These are phyloP conservation scores for Drosophila rhopaloa DNA, from an alignment of 1,140 invertebrate genomes.

Conservation along the genomic window DNA sequence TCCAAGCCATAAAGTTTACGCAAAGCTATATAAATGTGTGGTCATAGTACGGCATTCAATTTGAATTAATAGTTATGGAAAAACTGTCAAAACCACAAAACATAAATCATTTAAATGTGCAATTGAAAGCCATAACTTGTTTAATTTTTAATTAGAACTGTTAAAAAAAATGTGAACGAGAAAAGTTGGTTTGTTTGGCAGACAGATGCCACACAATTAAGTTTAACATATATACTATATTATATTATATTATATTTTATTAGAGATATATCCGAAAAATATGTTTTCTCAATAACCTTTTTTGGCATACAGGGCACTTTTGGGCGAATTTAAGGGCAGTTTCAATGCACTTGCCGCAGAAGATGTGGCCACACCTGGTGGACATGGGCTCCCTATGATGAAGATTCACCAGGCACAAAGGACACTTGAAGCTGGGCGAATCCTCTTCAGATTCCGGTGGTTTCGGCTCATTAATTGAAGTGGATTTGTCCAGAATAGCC, in stretches of 20 bases:
- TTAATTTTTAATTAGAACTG: not conserved
- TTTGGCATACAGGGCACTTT: conserved; percentile 7
- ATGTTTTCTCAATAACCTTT: conserved; percentile 3
- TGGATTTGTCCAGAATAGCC: not conserved
- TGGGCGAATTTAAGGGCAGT: not conserved
- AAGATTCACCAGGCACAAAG: conserved; percentile 2
- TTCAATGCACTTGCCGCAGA: conserved; percentile 4
- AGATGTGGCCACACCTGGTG: conserved; percentile 17
- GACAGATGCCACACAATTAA: not conserved
- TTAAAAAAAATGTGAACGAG: not conserved
- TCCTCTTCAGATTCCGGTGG: not conserved
- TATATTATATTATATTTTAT: too few relatives aligned
- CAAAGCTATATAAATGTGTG: not conserved
- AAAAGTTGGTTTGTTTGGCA: not conserved
- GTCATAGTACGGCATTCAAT: not conserved
- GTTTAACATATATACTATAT: too few relatives aligned
- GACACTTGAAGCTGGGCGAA: conserved; percentile 1
- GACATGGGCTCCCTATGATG: not conserved
- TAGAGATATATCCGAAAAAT: conserved; percentile 1
- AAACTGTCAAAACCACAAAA: conserved; percentile 17
- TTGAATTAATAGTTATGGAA: conserved; percentile 14
- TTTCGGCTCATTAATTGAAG: not conserved
- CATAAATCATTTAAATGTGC: conserved; percentile 5
- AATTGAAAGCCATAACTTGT: not conserved
- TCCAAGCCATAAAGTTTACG: not conserved